A percentile compares a stretch with the other conserved stretches of the same genome.
phyloP scores from a whole-genome alignment of 1,140 invertebrate species.

The Trichonephila clavata region DNA sequence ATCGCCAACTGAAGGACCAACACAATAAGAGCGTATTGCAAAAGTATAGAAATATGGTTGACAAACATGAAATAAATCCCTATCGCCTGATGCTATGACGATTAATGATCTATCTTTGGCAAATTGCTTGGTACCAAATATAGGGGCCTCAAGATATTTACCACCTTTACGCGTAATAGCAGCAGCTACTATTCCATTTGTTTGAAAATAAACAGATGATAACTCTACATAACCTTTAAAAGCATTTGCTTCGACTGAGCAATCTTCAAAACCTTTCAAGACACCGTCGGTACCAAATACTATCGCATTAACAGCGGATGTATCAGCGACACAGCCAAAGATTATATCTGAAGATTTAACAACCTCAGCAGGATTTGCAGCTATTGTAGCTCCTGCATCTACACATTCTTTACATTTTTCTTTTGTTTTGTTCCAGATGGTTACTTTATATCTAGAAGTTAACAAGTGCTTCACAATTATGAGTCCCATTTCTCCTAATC shows the following conservation, averaged over 20 bases:
- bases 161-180: slow-evolving; percentile 93
- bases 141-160: slow-evolving; percentile 91
- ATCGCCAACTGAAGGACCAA: slow-evolving; percentile 92
- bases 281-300: slow-evolving; percentile 98
- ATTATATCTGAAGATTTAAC: slow-evolving; percentile 94
- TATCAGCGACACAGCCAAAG: slow-evolving; percentile 96
- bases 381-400: slow-evolving; percentile 87
- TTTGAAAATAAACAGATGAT: slow-evolving; percentile 96
- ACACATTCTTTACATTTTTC: slow-evolving; percentile 92
- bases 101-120: neutral
- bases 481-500: slow-evolving; percentile 96
- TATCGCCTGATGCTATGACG: neutral
- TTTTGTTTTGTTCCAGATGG: slow-evolving; percentile 95
- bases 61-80: slow-evolving; percentile 89
- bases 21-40: slow-evolving; percentile 94
- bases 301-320: slow-evolving; percentile 95
- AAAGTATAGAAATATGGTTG: slow-evolving; percentile 95
- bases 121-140: neutral
- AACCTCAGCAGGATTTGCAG: slow-evolving; percentile 94
- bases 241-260: no score
- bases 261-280: slow-evolving; percentile 87
- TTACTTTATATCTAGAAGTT: slow-evolving; percentile 95
- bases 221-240: slow-evolving; percentile 94
- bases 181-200: slow-evolving; percentile 94
- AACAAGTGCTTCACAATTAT: slow-evolving; percentile 97